A percentile compares a stretch with the other conserved stretches of the same genome.
Conservation (phyloP, 2,113 vertebrate species). For the Lophotis ruficrista region DNA sequence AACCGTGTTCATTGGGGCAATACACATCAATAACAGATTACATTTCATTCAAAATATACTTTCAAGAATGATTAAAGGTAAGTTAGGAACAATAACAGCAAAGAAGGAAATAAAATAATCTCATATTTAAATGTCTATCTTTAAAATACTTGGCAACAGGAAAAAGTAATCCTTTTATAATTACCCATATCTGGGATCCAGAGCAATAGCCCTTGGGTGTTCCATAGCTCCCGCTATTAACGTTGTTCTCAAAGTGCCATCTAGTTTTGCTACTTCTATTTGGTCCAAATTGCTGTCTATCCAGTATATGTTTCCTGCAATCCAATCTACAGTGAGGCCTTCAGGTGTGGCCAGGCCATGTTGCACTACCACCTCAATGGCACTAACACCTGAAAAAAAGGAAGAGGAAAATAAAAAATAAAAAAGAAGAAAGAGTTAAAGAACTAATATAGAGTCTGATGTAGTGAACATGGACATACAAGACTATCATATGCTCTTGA, state of each 20-base stretch:
- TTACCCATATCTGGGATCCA: conserved; percentile 96
- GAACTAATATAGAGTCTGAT: not conserved
- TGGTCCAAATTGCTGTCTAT: conserved; percentile 99
- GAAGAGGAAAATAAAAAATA: not conserved
- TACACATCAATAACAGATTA: not conserved
- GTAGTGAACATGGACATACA: not conserved
- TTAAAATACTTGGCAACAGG: not conserved
- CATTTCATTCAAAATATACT: not conserved
- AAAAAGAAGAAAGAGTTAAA: not conserved
- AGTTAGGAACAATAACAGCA: not conserved
- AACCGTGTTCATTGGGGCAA: not conserved
- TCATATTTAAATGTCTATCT: not conserved
- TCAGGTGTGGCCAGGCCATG: conserved; percentile 97
- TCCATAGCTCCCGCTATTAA: conserved; percentile 97
- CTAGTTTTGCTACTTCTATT: conserved; percentile 95
- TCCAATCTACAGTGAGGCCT: conserved; percentile 96
- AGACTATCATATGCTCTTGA: not conserved
- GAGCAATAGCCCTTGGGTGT: conserved; percentile 94
- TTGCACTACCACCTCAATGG: conserved; percentile 93
- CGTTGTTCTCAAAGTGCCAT: conserved; percentile 91
- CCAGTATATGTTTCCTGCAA: conserved; percentile 97
- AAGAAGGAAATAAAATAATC: not conserved
- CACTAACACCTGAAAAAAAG: conserved; percentile 84
- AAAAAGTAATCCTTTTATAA: not conserved
- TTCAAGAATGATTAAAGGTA: not conserved